Evolutionary conservation across 2,797 vertebrate species (phyloP).

Genomic region (Falco biarmicus): DNA sequence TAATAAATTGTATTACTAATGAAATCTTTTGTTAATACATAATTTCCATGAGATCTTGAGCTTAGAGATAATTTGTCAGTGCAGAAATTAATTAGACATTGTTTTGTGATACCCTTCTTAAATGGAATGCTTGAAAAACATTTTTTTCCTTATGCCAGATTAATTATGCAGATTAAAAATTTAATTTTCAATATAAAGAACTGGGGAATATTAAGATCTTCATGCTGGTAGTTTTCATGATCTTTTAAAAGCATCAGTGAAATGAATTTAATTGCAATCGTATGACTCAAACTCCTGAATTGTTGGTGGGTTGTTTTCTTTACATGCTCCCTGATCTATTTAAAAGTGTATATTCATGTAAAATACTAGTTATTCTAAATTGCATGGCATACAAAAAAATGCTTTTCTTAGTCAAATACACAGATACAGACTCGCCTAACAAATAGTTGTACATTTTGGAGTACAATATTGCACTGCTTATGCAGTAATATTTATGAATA

Average conservation of each 20-base stretch:
- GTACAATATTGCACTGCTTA: neutral
- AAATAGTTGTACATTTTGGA: neutral
- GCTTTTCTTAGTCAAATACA: neutral
- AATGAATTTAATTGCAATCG: neutral
- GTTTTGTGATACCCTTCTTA: neutral
- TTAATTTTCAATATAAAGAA: neutral
- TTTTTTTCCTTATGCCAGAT: neutral
- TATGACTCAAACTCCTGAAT: neutral
- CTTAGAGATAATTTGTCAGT: neutral
- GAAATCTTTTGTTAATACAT: neutral
- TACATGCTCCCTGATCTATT: neutral
- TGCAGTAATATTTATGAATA: neutral
- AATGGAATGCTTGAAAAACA: neutral
- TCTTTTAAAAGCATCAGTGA: neutral
- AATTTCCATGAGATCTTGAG: neutral
- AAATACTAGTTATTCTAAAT: neutral
- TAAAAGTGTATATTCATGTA: neutral
- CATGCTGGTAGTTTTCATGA: neutral
- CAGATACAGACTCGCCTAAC: neutral
- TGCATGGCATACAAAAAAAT: neutral
- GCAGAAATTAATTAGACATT: neutral
- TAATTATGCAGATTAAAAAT: neutral
- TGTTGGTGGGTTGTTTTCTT: neutral
- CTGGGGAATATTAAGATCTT: neutral
- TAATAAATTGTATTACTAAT: neutral